Base-by-base conservation (phyloP, 2,113 vertebrate species). In the Synodontis membranacea region DNA sequence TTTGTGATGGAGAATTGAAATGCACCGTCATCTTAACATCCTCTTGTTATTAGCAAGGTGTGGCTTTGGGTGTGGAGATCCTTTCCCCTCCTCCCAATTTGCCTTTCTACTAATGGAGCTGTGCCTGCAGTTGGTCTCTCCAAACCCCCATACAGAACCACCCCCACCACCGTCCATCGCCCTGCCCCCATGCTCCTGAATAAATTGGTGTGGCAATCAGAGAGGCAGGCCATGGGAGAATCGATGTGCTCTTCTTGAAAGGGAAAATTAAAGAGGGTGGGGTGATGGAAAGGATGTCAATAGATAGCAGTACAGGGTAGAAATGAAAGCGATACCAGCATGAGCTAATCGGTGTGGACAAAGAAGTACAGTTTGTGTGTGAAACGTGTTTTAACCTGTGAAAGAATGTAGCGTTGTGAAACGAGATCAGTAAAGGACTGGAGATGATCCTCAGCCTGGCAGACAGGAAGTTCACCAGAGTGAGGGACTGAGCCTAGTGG, bases 131-230 rank as follows among this genome's bases (percentile, higher is more conserved):
- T 76, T 74, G 80, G 66, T 66, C 42, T 78, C 50, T 28, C 3
- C 15, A 15, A 15, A 2, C 28, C n/a, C 44, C 31, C n/a, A n/a
- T n/a, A n/a, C n/a, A n/a, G n/a, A n/a, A n/a, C 46, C 52, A 62
- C 46, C 79, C 64, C n/a, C n/a, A n/a, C n/a, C 21, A 50, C 52
- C 82, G 37, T 83, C 48, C 10, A 37, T 50, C 34, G 52, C 58
- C 72, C 86, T 19, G 17, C 88, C 87, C 82, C 86, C 81, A 54
- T 39, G 21, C 42, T 62, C 37, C 72, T 88, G 86, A 92, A 91
- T 91, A 88, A 91, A 91, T 90, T 66, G 89, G 89, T 66, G 19
- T 89, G 6, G 76, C 91, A 93, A 90, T 92, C 91, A 92, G 88
- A 88, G 82, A 68, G 87, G 66, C 86, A 90, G 90, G 89, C 84